Base-by-base conservation (phyloP, 2,888 invertebrate genomes). In the Gibbula magus region DNA sequence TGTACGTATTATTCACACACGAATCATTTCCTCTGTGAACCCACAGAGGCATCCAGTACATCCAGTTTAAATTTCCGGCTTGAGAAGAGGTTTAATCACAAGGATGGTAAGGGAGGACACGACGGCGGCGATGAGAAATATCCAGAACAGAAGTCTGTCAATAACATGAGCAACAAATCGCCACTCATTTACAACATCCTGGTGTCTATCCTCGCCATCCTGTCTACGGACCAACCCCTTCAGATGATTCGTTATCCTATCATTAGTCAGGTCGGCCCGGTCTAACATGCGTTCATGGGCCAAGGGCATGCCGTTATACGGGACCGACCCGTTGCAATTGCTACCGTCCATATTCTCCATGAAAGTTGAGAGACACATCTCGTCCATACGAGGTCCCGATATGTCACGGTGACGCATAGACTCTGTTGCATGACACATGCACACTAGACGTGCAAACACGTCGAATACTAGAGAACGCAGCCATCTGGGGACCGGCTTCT, bases 141-240 rank as follows among this genome's bases (percentile, higher is more conserved):
- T 75, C 92, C 92, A 92, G 85, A 93, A 93, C 67, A 93, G 85
- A 81, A 92, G 86, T 35, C 93, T 83, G 83, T 93, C 93, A 86
- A 93, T 90, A 20, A 93, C 88, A 74, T 90, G 87, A 0, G 93
- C 93, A 35, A 93, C 91, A 81, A 93, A 88, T 54, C 90, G 88
- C 93, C 93, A 93, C 83, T 93, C 93, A 67, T 91, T 89, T 20
- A 92, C 89, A 32, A 92, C 89, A 53, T 91, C 89, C 83, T 91
- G 90, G 78, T 88, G 88, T 18, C 83, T 78, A 20, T 92, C 91
- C 53, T 91, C 91, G 35, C 88, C 85, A 78, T 88, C 88, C 77
- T 92, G 90, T 75, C 89, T 88, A 13, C 88, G 86, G 20, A 92
- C 89, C 56, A 92, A 82, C 13, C 90, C 82, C 80, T 88, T 88